Evolutionary conservation across 2,113 vertebrate species (phyloP), one percentile per base, ranked within the genome.

Genomic region (Glaucidium brasilianum): DNA sequence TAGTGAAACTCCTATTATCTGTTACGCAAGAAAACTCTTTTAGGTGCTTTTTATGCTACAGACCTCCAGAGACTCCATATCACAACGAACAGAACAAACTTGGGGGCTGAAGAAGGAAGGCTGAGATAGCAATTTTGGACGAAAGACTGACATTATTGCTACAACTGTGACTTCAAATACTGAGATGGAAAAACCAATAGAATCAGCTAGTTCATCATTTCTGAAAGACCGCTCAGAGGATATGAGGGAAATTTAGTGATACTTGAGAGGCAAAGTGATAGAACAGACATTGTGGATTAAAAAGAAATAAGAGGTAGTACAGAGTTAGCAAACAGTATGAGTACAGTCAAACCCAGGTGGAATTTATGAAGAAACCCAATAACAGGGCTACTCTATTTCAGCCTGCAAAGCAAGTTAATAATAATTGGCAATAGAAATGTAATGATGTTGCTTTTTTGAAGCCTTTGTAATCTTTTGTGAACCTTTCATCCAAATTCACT

Each of bases 241-340:
- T 94, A 85, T 43, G 75, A 73, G 60, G 71, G 83, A 90, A 96
- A 43, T 92, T 52, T 74, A 58, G 75, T 43, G 76, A 96, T 63
- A 93, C 41, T 71, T 83, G 86, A 97, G 77, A 96, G 55, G 80
- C 30, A 92, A 90, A 96, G 90, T 92, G 71, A 87, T 59, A 86
- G 86, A 96, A 81, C 85, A 97, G 96, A 84, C 78, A 41, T 19
- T 41, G 66, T 35, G 60, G 76, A 88, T 92, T 94, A 88, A 67
- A 83, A 95, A 64, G 89, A 91, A 93, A 78, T 79, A 86, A 73
- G 79, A 92, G 49, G 34, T 32, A 79, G 21, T 5, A 71, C 49
- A 88, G 11, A 14, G 27, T 50, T 83, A 92, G 79, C 47, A 60
- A 94, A 94, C 49, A 11, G 23, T 39, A 39, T 12, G 23, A 96